phyloP scores from a whole-genome alignment of 2,797 vertebrate species.

The Myotis vivesi region DNA sequence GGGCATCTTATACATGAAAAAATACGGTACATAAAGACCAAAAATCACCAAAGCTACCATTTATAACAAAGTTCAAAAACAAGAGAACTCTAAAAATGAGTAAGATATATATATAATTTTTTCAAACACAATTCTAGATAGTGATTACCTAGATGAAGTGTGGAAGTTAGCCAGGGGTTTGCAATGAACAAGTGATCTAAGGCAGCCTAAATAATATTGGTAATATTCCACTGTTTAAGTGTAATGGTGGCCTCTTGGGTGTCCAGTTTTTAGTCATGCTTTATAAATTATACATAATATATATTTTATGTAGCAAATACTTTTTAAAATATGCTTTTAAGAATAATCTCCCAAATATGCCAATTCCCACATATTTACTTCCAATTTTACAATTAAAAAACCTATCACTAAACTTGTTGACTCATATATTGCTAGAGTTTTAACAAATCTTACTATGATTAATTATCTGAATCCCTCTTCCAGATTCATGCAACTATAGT shows the following conservation, averaged over 20 bases:
- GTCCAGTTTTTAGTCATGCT: not conserved
- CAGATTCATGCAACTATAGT: not conserved
- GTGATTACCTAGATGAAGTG: not conserved
- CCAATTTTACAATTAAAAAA: slow-evolving; percentile 33
- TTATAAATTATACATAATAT: not conserved
- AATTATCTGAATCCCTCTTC: not conserved
- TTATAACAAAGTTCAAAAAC: slow-evolving; percentile 33
- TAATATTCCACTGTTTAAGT: not conserved
- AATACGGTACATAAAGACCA: not conserved
- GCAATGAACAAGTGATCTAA: not conserved
- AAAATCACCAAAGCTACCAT: slow-evolving; percentile 11
- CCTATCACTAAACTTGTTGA: slow-evolving; percentile 17
- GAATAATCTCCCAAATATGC: slow-evolving; percentile 3
- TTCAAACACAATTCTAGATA: not conserved
- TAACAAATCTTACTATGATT: not conserved
- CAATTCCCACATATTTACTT: slow-evolving; percentile 30
- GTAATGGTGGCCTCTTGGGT: not conserved
- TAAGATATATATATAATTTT: not conserved
- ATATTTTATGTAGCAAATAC: not conserved
- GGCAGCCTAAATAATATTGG: not conserved
- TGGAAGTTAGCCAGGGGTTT: not conserved
- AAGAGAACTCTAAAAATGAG: slow-evolving; percentile 30
- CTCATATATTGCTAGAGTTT: not conserved
- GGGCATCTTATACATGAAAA: no score
- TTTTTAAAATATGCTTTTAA: not conserved